A percentile compares a stretch with the other conserved stretches of the same genome.
These are phyloP conservation scores for Drosophila varians DNA, from an alignment of 1,140 invertebrate species.

Conservation along the genomic window DNA sequence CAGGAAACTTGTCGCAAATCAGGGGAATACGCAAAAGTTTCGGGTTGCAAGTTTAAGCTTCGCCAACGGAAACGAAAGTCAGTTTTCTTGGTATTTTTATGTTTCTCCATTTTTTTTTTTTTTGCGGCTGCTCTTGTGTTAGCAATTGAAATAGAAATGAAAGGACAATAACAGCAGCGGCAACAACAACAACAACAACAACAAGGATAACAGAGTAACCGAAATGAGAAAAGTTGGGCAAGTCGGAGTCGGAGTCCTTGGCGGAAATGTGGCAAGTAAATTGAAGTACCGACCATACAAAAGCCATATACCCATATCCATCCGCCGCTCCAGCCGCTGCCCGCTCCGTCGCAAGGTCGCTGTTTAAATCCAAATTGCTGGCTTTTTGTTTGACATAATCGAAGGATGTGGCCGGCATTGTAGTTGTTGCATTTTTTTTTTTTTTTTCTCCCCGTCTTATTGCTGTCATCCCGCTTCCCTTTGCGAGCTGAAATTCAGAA, in stretches of 20 bases:
- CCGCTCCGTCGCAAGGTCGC: conserved; percentile 40
- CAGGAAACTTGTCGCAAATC: conserved; percentile 21
- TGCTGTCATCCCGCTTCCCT: conserved; percentile 21
- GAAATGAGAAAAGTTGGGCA: conserved; percentile 60
- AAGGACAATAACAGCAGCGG: conserved; percentile 45
- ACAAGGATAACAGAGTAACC: conserved; percentile 19
- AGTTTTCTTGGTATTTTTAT: conserved; percentile 8
- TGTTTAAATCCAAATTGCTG: conserved; percentile 69
- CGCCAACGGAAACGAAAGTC: conserved; percentile 66
- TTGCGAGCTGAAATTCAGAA: conserved; percentile 12
- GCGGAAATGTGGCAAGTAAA: conserved; percentile 70
- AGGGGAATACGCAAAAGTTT: conserved; percentile 29
- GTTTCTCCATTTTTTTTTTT: neutral
- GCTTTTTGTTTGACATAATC: conserved; percentile 71
- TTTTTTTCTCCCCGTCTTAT: conserved; percentile 31
- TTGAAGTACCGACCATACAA: conserved; percentile 45
- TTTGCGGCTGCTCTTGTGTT: conserved; percentile 56
- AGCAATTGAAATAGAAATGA: conserved; percentile 70
- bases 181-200: conserved; percentile 44
- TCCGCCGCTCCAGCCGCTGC: neutral
- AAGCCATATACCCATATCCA: conserved; percentile 15
- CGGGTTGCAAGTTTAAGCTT: conserved; percentile 45
- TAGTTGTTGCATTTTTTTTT: conserved; percentile 15
- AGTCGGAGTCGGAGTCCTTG: conserved; percentile 59
- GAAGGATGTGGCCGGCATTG: conserved; percentile 48